A percentile compares a stretch with the other conserved stretches of the same genome.
Evolutionary conservation across 2,113 vertebrate genomes (phyloP).

Genomic region (Psettodes erumei): DNA sequence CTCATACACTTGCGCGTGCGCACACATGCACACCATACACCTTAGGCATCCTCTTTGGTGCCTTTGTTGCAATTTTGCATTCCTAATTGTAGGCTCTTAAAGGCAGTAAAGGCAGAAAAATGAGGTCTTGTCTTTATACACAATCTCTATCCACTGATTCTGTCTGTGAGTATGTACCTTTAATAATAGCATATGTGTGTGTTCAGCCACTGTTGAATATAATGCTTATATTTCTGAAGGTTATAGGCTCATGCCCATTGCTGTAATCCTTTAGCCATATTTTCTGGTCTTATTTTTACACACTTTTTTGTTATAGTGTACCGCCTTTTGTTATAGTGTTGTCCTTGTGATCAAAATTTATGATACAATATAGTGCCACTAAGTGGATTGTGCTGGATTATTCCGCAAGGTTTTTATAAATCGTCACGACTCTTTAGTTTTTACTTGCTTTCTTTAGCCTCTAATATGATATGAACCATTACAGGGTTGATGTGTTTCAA

Average conservation of each 20-base stretch:
- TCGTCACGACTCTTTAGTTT: constrained; percentile 28
- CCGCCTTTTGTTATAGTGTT: constrained; percentile 11
- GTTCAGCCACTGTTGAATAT: neutral
- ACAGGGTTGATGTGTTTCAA: constrained; percentile 32
- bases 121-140: constrained; percentile 32
- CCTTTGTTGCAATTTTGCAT: constrained; percentile 68
- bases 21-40: constrained; percentile 29
- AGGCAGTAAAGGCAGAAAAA: constrained; percentile 41
- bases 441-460: constrained; percentile 17
- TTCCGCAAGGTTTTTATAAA: constrained; percentile 31
- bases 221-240: neutral
- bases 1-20: constrained; percentile 15
- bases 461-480: constrained; percentile 32
- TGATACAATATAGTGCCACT: constrained; percentile 1
- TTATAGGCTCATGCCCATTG: neutral
- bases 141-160: constrained; percentile 20
- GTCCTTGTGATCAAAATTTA: neutral
- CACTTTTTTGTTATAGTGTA: neutral
- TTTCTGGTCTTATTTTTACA: neutral
- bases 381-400: constrained; percentile 10
- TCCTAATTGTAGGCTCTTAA: constrained; percentile 60
- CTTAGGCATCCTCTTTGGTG: constrained; percentile 51
- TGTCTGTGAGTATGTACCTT: neutral
- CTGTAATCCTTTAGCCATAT: neutral
- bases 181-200: constrained; percentile 5